phyloP scores from a whole-genome alignment of 1,140 invertebrate species.

The Heliconius hermathena region DNA sequence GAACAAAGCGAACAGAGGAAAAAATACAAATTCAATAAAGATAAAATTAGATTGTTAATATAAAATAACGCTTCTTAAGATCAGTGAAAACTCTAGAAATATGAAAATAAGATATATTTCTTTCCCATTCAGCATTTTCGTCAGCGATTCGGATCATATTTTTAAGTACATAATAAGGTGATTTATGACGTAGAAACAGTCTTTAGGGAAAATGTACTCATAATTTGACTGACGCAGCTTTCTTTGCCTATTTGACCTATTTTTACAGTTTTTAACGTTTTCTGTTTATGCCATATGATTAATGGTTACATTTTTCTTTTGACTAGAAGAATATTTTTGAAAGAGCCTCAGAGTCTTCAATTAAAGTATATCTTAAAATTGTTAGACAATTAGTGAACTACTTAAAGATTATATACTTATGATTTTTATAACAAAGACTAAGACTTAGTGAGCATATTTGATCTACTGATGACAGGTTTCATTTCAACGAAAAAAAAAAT shows the following conservation, averaged over 20 bases:
- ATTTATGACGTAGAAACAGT: constrained; percentile 32
- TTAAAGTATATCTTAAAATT: neutral
- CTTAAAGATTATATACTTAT: no score
- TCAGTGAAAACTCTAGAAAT: neutral
- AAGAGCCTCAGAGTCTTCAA: neutral
- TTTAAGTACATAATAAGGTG: constrained; percentile 33
- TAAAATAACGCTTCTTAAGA: neutral
- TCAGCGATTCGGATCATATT: constrained; percentile 32
- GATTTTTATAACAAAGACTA: no score
- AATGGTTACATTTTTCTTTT: neutral
- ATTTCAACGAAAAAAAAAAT: no score
- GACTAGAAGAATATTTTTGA: neutral
- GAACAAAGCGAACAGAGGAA: no score
- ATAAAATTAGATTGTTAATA: neutral
- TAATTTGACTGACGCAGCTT: constrained; percentile 32
- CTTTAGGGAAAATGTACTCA: constrained; percentile 28
- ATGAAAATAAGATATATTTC: constrained; percentile 28
- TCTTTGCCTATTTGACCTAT: constrained; percentile 21
- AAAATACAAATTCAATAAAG: no score
- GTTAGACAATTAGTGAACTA: neutral
- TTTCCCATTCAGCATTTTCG: constrained; percentile 25
- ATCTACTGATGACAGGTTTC: no score
- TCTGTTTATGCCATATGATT: neutral
- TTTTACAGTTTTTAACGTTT: constrained; percentile 12
- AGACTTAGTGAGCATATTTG: no score